Conservation (phyloP, 2,113 vertebrate genomes). For the Syngnathus scovelli region DNA sequence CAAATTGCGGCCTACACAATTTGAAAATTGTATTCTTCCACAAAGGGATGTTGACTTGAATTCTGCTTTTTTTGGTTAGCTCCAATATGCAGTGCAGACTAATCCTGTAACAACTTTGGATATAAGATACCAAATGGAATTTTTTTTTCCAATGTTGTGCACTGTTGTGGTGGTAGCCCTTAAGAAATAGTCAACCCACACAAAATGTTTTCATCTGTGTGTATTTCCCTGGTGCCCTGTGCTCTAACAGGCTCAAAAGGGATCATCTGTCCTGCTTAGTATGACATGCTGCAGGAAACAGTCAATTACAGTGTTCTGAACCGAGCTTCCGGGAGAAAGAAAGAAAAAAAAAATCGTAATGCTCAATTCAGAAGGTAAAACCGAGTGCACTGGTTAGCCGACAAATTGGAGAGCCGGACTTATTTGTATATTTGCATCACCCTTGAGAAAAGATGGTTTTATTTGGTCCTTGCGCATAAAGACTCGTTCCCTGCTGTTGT, state of each 20-base stretch:
- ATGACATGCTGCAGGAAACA: constrained; percentile 5
- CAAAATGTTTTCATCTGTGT: constrained; percentile 44
- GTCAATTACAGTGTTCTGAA: background rate
- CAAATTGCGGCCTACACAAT: too few species aligned
- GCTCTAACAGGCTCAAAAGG: constrained; percentile 27
- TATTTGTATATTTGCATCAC: constrained; percentile 30
- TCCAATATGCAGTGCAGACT: too few species aligned
- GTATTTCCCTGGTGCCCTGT: constrained; percentile 19
- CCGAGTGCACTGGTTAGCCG: background rate
- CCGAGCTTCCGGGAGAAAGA: background rate
- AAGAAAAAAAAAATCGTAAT: background rate
- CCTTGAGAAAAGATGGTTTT: constrained; percentile 46
- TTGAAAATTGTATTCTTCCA: too few species aligned
- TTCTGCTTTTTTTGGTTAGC: too few species aligned
- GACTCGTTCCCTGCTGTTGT: constrained; percentile 31
- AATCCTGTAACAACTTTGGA: background rate
- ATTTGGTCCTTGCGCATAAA: constrained; percentile 47
- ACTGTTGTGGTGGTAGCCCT: background rate
- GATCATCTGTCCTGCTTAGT: constrained; percentile 20
- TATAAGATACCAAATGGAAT: background rate
- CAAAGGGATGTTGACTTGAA: too few species aligned
- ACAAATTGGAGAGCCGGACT: background rate
- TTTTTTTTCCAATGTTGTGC: background rate
- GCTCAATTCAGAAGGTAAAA: background rate
- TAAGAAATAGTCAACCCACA: constrained; percentile 42